Conservation (phyloP, 2,113 vertebrate genomes). For the Pionites leucogaster region DNA sequence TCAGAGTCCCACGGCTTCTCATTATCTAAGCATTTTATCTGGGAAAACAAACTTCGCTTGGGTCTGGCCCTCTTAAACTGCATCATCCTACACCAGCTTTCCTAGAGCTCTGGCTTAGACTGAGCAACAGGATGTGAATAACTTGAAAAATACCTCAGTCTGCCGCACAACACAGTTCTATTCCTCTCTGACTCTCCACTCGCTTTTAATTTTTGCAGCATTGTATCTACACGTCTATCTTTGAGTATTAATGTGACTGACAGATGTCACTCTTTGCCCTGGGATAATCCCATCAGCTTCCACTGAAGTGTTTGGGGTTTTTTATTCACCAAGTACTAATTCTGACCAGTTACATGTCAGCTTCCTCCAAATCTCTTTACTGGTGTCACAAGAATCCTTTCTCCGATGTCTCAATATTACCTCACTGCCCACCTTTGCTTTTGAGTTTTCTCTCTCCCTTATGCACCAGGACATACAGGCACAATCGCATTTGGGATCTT, state of each 20-base stretch:
- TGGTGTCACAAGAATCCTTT: neutral
- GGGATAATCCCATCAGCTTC: neutral
- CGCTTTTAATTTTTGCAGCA: neutral
- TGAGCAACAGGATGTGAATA: neutral
- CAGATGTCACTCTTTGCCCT: neutral
- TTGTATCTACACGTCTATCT: neutral
- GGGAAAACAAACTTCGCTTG: neutral
- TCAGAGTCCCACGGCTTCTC: neutral
- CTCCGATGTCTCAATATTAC: rapidly evolving
- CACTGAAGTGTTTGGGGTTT: neutral
- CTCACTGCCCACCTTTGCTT: neutral
- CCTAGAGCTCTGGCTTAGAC: neutral
- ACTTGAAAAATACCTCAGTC: neutral
- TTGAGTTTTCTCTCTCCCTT: neutral
- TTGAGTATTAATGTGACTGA: neutral
- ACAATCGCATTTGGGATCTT: neutral
- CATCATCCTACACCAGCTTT: neutral
- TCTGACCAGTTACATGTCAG: neutral
- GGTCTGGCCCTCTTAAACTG: neutral
- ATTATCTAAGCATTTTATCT: neutral
- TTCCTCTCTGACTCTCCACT: neutral
- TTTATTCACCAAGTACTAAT: neutral
- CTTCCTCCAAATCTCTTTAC: neutral
- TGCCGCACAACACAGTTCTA: neutral
- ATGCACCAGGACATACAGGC: neutral